Conservation (phyloP, 2,113 vertebrate species). For the Indicator maculatus region DNA sequence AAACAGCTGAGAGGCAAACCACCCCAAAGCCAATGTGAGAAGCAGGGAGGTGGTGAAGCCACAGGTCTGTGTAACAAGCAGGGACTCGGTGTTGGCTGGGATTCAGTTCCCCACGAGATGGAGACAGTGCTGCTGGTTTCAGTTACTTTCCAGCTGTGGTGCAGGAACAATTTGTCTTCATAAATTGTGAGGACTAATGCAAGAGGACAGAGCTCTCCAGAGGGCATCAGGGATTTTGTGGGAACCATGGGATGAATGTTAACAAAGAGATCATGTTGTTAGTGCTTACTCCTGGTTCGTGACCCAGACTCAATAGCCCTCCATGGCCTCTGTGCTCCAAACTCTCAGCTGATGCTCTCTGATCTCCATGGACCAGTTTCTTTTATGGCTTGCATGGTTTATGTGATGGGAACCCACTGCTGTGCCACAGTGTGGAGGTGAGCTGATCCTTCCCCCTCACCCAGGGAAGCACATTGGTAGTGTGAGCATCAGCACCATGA, state of each 20-base stretch:
- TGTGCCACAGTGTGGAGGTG: neutral
- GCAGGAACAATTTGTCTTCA: neutral
- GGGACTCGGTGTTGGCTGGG: neutral
- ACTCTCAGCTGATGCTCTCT: neutral
- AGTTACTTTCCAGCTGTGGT: neutral
- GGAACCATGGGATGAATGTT: neutral
- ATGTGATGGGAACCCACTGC: neutral
- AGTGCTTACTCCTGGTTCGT: neutral
- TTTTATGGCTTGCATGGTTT: neutral
- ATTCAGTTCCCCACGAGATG: slow-evolving; percentile 16
- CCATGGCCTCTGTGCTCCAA: neutral
- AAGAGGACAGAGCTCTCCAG: neutral
- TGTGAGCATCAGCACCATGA: fast-evolving
- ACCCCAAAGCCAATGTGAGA: neutral
- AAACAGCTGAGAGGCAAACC: neutral
- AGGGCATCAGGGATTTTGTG: neutral
- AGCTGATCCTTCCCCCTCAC: neutral
- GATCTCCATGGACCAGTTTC: neutral
- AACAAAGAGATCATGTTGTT: neutral
- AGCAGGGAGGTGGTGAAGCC: neutral
- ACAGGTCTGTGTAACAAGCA: fast-evolving
- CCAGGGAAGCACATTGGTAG: fast-evolving
- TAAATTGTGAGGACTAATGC: neutral
- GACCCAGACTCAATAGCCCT: neutral
- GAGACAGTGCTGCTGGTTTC: slow-evolving; percentile 16